A percentile compares a stretch with the other conserved stretches of the same genome.
phyloP scores from a whole-genome alignment of 2,888 invertebrate species.

The Meloe dianella region DNA sequence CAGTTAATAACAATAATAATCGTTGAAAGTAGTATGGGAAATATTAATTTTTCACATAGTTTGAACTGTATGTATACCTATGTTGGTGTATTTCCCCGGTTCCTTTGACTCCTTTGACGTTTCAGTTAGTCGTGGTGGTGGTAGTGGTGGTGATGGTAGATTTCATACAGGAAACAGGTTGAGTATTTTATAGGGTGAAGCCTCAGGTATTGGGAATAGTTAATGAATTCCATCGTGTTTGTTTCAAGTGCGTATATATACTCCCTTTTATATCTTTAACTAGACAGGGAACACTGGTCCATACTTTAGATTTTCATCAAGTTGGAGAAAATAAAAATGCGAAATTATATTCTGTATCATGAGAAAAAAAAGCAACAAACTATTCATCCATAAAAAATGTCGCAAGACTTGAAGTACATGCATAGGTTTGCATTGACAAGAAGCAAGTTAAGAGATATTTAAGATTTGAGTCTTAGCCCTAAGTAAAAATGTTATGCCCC shows the following conservation, averaged over 20 bases:
- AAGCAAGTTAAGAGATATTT: too few species aligned
- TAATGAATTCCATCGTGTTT: constrained; percentile 51
- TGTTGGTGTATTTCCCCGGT: constrained; percentile 42
- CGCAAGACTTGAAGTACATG: too few species aligned
- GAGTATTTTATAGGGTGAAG: constrained; percentile 38
- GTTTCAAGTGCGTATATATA: constrained; percentile 11
- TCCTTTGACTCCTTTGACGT: constrained; percentile 45
- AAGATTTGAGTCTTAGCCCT: too few species aligned
- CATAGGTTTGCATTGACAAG: too few species aligned
- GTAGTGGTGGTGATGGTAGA: constrained; percentile 29
- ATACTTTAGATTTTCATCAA: neutral
- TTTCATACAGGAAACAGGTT: constrained; percentile 8
- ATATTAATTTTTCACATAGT: constrained; percentile 61
- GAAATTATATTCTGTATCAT: too few species aligned
- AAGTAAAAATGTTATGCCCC: too few species aligned
- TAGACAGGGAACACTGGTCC: neutral
- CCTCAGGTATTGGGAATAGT: constrained; percentile 57
- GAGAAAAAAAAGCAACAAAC: too few species aligned
- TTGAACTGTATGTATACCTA: constrained; percentile 45
- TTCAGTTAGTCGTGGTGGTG: neutral
- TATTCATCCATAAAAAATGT: too few species aligned
- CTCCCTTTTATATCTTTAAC: neutral
- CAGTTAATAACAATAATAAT: constrained; percentile 56
- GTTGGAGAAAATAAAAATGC: neutral
- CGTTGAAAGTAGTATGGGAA: constrained; percentile 45